Evolutionary conservation across 2,888 invertebrate species (phyloP), one percentile per base, ranked within the genome.

Genomic region (Maniola hyperantus): DNA sequence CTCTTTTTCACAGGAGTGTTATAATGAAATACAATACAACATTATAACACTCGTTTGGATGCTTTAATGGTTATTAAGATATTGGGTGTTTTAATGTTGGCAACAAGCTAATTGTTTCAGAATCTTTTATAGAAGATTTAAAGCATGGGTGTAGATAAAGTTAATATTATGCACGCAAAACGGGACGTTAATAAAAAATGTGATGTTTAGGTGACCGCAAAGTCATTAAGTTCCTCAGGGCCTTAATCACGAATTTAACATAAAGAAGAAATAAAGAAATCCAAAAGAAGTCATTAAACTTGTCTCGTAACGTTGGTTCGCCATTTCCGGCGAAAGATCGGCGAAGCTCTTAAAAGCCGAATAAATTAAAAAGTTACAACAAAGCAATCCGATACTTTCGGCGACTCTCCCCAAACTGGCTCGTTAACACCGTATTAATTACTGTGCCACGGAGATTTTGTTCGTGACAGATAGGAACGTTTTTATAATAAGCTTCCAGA

Each of bases 361-460:
- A 65, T 65, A 60, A 65, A 60, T 65, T 65, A 54, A 55, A 65
- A 65, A 65, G 60, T 61, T 61, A 51, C 58, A 65, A 65, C 65
- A 65, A 65, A 65, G 60, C 48, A 36, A 48, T 46, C 39, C 51
- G 60, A 46, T 42, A 59, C 58, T 42, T 58, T 65, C 36, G 36
- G 59, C 51, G 46, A 44, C 59, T 46, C 44, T 65, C 50, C 53
- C 34, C 46, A 65, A 51, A 53, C 65, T 60, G 59, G 59, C 59
- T 65, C 65, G 65, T 65, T 65, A 65, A 59, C 59, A 51, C 59
- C 65, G 36, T 53, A 18, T 60, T 65, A 59, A 65, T 65, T 65
- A 65, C 51, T 65, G 65, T 11, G 20, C 13, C 8, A 10, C 15
- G n/a, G 33, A 42, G 46, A 36, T 20, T 13, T 6, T 33, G 2